Evolutionary conservation across 2,888 invertebrate genomes (phyloP).

Genomic region (Eurytoma adleriae): DNA sequence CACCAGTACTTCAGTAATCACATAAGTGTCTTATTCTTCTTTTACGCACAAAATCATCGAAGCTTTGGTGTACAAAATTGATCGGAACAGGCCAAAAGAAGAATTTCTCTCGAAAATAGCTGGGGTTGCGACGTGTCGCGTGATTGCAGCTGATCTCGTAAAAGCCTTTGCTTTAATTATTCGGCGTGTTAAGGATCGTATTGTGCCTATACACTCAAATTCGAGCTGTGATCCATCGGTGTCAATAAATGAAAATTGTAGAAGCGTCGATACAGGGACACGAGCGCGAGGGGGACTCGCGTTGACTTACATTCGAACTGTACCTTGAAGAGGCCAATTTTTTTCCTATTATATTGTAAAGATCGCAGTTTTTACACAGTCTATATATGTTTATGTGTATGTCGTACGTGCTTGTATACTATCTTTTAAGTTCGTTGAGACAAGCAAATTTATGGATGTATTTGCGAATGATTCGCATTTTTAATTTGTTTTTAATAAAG

Average conservation of each 20-base stretch:
- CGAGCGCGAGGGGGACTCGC: neutral
- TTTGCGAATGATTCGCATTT: neutral
- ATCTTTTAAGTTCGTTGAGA: too few relatives aligned
- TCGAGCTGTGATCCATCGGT: constrained; percentile 48
- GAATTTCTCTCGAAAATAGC: neutral
- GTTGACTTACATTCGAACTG: constrained; percentile 17
- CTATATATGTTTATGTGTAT: constrained; percentile 11
- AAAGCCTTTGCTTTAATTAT: constrained; percentile 38
- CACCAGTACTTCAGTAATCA: too few relatives aligned
- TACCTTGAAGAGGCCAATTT: constrained; percentile 17
- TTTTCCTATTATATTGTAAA: neutral
- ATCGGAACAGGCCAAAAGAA: too few relatives aligned
- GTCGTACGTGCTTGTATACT: neutral
- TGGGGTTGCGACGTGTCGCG: neutral
- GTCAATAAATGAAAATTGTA: constrained; percentile 40
- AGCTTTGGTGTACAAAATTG: too few relatives aligned
- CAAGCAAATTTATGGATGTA: neutral
- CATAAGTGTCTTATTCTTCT: too few relatives aligned
- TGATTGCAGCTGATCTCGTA: constrained; percentile 22
- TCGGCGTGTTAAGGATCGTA: constrained; percentile 31
- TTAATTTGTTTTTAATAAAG: neutral
- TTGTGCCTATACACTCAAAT: constrained; percentile 49
- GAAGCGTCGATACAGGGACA: neutral
- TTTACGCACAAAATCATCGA: too few relatives aligned
- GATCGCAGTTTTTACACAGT: constrained; percentile 11